Base-by-base conservation (phyloP, 1,140 invertebrate genomes). In the Apis florea region DNA sequence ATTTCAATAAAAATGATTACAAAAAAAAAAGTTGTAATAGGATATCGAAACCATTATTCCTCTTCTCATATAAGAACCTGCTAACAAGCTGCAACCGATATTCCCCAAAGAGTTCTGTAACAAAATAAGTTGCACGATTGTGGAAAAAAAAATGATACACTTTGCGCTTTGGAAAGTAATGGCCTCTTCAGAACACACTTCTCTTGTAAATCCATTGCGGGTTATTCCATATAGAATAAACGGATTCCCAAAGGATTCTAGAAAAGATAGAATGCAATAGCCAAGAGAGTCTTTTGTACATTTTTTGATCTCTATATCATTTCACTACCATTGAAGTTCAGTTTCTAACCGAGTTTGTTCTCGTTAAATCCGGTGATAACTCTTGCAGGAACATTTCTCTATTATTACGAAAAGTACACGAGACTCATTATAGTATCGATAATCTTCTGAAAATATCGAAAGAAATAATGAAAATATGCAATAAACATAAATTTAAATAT, bases 201-300 rank as follows among this genome's bases (percentile, higher is more conserved):
- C 70, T 82, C 49, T 71, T 13, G 19, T 71, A 63, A 61, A 26
- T 76, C 77, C 61, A 85, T 61, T 80, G 40, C 11, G 10, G 53
- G 54, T 26, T 71, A 68, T 76, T 54, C 67, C 61, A 49, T 49
- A 13, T n/a, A 61, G 63, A 59, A 74, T 54, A 51, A 21, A 51
- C 19, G 4, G 12, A 61, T 84, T 76, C 70, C 85, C 19, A 47
- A 89, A 83, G 87, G 54, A 75, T 68, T 73, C 67, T 84, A 73
- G 77, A 82, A 76, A 85, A 89, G 80, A 89, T 85, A 81, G 51
- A 84, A 54, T 56, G 78, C 75, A 51, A 63, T 51, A 58, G 59
- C 61, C 78, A 58, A 56, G 84, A 82, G 78, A 78, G 69, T 67
- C 76, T 66, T 40, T 76, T 61, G 54, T 47, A 79, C 71, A 69